Percentiles rank a stretch among this genome's conserved stretches.
These are phyloP conservation scores for Ennomos erosarius DNA, from an alignment of 2,888 invertebrate genomes.

Conservation along the genomic window DNA sequence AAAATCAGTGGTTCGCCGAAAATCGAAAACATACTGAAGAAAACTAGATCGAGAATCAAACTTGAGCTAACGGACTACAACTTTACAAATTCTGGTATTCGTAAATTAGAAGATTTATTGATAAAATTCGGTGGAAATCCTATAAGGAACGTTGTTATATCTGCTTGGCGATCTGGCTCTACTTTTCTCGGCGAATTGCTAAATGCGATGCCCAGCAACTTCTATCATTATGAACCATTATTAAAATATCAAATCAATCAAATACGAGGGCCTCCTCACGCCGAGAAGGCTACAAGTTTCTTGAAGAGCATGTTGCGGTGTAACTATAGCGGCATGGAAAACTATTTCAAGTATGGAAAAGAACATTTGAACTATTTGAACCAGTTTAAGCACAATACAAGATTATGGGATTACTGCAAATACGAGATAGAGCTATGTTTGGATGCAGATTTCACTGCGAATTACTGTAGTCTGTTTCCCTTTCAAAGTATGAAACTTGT, in stretches of 20 bases:
- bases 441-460: constrained; percentile 88
- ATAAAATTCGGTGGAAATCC: constrained; percentile 90
- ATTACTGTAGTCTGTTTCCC: constrained; percentile 93
- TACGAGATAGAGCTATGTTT: constrained; percentile 78
- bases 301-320: constrained; percentile 91
- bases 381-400: constrained; percentile 93
- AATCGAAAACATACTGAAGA: constrained; percentile 68
- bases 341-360: constrained; percentile 92
- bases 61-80: constrained; percentile 71
- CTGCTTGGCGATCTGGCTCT: constrained; percentile 96
- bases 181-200: constrained; percentile 95
- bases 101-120: constrained; percentile 88
- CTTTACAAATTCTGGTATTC: constrained; percentile 66
- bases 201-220: constrained; percentile 93
- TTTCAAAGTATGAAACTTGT: constrained; percentile 96
- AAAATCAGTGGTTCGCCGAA: constrained; percentile 67
- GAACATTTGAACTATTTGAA: constrained; percentile 85
- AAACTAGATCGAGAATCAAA: constrained; percentile 67
- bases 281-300: constrained; percentile 87
- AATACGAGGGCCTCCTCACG: constrained; percentile 90
- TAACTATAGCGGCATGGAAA: constrained; percentile 89
- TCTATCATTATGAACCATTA: constrained; percentile 95
- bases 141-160: constrained; percentile 90
- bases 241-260: constrained; percentile 93
- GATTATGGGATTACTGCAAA: constrained; percentile 93